Base-by-base conservation (phyloP, 1,140 invertebrate genomes). In the Chlorops oryzae region DNA sequence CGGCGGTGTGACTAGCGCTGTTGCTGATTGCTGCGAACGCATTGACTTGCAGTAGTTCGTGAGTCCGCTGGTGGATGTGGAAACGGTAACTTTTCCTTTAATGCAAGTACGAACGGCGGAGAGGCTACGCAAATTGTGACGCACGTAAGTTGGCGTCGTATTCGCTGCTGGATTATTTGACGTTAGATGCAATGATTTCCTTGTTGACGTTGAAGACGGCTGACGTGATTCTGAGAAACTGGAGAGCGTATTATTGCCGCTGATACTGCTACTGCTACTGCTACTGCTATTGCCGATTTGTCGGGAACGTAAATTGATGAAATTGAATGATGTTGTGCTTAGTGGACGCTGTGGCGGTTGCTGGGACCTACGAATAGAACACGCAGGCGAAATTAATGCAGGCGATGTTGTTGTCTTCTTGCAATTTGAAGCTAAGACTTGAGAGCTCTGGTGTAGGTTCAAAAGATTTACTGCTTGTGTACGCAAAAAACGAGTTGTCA, bases 1-100 rank as follows among this genome's bases (percentile, higher is more conserved):
- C 7, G 65, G 63, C 1, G 65, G 45, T 3, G 61, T 58, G 5
- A 63, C 52, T 18, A 67, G 62, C 20, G 48, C 48, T 20, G 58
- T 59, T 23, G 50, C 54, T 45, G 59, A 55, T 23, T 59, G 54
- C 21, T 66, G 63, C 32, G 56, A 41, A 2, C 63, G 54, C 1
- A 55, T 57, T 1, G 63, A 38, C 13, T 66, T 63, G 44, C 55
- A 53, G 7, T 53, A 66, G n/a, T 47, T 51, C 10, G 32, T 35
- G 20, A 5, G 28, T 34, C 28, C 28, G 28, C n/a, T 27, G 6
- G 47, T 17, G 52, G 59, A 9, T 54, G 58, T 24, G 61, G 10
- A 2, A 62, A 59, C n/a, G 62, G 57, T 27, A 48, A 21, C 35
- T 23, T 43, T 4, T 12, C 40, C 18, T 21, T 22, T 9, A 22